Evolutionary conservation across 2,888 invertebrate species (phyloP), one percentile per base, ranked within the genome.

Genomic region (Volucella bombylans): DNA sequence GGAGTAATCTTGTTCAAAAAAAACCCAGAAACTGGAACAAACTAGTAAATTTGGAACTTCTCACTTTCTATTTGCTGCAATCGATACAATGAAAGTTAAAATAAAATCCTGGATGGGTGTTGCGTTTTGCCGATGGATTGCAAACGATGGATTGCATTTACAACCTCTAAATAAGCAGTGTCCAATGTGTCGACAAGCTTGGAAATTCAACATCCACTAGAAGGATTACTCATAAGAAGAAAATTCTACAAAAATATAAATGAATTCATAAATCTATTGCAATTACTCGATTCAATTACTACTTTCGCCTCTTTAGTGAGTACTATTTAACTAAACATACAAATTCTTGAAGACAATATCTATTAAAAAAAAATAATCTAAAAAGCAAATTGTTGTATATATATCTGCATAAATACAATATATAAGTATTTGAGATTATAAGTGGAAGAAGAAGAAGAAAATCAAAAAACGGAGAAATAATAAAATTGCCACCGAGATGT

Each of bases 111-210:
- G 98, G 98, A 96, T 96, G 87, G 97, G 97, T 87, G 98, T 99
- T 83, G 99, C 99, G 88, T 96, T 97, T 90, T 99, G 99, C 99
- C 96, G 97, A 90, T 99, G 99, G 99, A 95, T 98, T 87, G 99
- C 99, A 31, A 99, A 99, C 92, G 99, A 99, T 93, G 99, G 99
- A 99, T 92, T 99, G 99, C 93, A 99, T 91, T 97, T 98, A 15
- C 97, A 97, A 92, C 96, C 96, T 88, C 94, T 95, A 88, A 96
- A 96, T 92, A 96, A 96, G 90, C 95, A 96, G 93, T 97, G 97
- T 89, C 97, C 97, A 82, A 99, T 99, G 98, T 99, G 99, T 92
- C 94, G 99, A 89, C 99, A 99, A 92, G 98, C 98, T 91, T 99
- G 99, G 99, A 98, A 98, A 92, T 99, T 98, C 92, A 98, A 98